phyloP scores from a whole-genome alignment of 2,797 vertebrate species.

The Macroramphosus scolopax region DNA sequence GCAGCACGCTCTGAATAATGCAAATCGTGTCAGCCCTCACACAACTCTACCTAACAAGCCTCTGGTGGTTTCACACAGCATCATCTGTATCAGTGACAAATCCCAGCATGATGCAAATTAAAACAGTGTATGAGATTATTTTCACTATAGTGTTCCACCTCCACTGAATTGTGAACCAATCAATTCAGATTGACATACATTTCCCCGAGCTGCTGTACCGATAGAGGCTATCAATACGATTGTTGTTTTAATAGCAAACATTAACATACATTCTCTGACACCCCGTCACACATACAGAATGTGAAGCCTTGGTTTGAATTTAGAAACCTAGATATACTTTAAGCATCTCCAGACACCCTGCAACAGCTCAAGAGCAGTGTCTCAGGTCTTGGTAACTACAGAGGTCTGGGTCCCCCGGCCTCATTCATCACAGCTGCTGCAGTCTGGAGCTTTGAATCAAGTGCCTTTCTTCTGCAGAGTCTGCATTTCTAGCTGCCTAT shows the following conservation, averaged over 20 bases:
- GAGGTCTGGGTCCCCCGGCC: constrained; percentile 49
- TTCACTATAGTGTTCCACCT: constrained; percentile 51
- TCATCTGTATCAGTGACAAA: constrained; percentile 73
- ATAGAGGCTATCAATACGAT: too few species aligned
- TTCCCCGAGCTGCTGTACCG: constrained; percentile 36
- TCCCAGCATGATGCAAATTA: constrained; percentile 73
- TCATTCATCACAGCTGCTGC: constrained; percentile 71
- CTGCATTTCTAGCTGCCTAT: constrained; percentile 55
- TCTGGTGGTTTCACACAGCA: constrained; percentile 68
- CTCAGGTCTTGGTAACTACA: too few species aligned
- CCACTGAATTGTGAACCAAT: constrained; percentile 57
- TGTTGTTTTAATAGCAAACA: constrained; percentile 49
- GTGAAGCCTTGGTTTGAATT: constrained; percentile 36
- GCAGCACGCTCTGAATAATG: constrained; percentile 69
- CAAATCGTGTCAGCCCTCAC: constrained; percentile 70
- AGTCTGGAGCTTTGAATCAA: constrained; percentile 52
- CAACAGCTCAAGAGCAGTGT: too few species aligned
- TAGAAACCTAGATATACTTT: too few species aligned
- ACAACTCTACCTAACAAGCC: constrained; percentile 76
- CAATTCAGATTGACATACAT: constrained; percentile 49
- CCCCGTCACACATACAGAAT: constrained; percentile 29
- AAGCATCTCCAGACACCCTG: too few species aligned
- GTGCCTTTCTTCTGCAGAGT: constrained; percentile 60
- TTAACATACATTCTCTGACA: constrained; percentile 30
- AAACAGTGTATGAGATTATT: constrained; percentile 72